Evolutionary conservation across 2,113 vertebrate genomes (phyloP).

Genomic region (Pseudois nayaur): DNA sequence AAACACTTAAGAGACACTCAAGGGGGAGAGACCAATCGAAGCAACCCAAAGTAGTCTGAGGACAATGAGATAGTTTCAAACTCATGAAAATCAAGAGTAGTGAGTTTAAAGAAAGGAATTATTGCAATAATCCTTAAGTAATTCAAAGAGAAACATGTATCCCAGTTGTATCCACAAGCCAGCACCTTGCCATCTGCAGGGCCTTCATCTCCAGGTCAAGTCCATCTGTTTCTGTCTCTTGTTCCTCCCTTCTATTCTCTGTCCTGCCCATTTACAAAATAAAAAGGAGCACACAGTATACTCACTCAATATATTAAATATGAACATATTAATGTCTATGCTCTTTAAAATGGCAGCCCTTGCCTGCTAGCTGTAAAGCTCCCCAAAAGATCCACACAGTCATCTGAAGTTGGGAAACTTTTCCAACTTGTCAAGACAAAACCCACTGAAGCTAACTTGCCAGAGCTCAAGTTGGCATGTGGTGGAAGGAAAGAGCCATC

Average conservation of each 20-base stretch:
- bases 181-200: background rate
- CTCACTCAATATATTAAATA: background rate
- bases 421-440: conserved; percentile 30
- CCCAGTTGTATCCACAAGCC: background rate
- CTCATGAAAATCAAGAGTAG: background rate
- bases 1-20: background rate
- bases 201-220: background rate
- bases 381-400: background rate
- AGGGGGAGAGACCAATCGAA: background rate
- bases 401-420: conserved; percentile 13
- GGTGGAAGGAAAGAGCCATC: background rate
- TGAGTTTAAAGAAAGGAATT: background rate
- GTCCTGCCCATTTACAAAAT: background rate
- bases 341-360: background rate
- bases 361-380: conserved; percentile 18
- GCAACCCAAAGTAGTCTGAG: background rate
- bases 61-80: background rate
- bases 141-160: background rate
- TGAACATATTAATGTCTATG: background rate
- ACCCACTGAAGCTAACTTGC: background rate
- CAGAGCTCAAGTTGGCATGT: background rate
- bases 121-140: background rate
- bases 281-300: background rate
- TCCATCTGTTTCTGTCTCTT: background rate
- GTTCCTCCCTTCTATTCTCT: background rate